Percentiles rank a stretch among this genome's conserved stretches.
Evolutionary conservation across 53 echinoderm and acorn worm species (phyloP).

Genomic region (Pentamera pediparva): DNA sequence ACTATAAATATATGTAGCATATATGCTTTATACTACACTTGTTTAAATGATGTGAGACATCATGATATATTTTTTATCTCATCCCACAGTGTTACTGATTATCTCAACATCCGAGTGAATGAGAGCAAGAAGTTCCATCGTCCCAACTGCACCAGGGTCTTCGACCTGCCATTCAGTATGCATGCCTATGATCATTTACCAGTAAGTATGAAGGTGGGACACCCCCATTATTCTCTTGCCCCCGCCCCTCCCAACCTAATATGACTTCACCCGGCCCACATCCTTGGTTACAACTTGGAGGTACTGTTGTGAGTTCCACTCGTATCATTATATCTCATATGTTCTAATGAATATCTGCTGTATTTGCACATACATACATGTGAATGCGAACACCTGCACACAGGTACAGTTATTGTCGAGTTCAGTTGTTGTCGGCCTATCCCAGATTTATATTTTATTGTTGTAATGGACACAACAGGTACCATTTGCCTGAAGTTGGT

Average conservation of each 20-base stretch:
- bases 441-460: background rate
- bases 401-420: no score
- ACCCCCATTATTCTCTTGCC: no score
- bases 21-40: background rate
- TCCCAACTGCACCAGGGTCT: conserved; percentile 77
- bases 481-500: background rate
- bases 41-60: background rate
- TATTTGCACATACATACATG: no score
- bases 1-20: no score
- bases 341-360: no score
- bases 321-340: no score
- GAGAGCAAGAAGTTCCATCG: conserved; percentile 66
- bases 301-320: no score
- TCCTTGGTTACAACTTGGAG: no score
- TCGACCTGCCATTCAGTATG: conserved; percentile 74
- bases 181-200: conserved; percentile 86
- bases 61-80: background rate
- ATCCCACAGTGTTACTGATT: conserved; percentile 24
- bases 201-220: conserved; percentile 44
- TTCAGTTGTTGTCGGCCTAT: background rate
- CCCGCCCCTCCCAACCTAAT: no score
- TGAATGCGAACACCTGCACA: no score
- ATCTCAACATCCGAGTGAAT: conserved; percentile 43
- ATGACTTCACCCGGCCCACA: no score
- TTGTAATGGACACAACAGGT: background rate